These are phyloP conservation scores for Geopemphigus sp. DNA, from an alignment of 1,140 invertebrate species.

Conservation along the genomic window DNA sequence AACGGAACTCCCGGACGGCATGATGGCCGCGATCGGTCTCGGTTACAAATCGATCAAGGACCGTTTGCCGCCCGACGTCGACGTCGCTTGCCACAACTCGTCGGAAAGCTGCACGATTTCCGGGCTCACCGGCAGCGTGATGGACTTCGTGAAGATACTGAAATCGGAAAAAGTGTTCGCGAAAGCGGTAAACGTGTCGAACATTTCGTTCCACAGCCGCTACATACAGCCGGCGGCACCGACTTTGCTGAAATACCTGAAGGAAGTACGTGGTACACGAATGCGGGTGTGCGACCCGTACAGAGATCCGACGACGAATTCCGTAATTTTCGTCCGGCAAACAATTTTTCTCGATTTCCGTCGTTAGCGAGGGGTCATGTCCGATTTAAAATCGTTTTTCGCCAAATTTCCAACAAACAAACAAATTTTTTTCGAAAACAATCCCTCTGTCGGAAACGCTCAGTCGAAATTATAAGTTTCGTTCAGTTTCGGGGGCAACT, in stretches of 20 bases:
- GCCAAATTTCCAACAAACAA: too few species aligned
- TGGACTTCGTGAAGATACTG: constrained; percentile 56
- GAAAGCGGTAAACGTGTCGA: constrained; percentile 66
- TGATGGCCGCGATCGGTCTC: constrained; percentile 64
- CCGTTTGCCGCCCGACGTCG: constrained; percentile 60
- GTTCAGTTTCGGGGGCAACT: too few species aligned
- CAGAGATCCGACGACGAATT: too few species aligned
- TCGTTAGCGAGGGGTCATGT: too few species aligned
- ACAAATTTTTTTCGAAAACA: too few species aligned
- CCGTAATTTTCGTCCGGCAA: too few species aligned
- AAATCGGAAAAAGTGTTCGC: constrained; percentile 74
- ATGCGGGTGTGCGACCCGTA: too few species aligned
- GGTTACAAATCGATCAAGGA: constrained; percentile 62
- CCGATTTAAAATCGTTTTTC: too few species aligned
- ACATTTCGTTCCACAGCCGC: constrained; percentile 74
- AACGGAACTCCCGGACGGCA: constrained; percentile 59
- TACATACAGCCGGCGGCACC: constrained; percentile 72
- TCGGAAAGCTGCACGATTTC: constrained; percentile 64
- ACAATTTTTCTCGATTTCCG: too few species aligned
- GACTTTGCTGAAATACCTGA: constrained; percentile 68
- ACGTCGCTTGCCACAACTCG: constrained; percentile 71
- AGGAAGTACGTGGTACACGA: constrained; percentile 62
- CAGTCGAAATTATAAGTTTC: too few species aligned
- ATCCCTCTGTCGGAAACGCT: too few species aligned
- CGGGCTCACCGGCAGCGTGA: constrained; percentile 62